These are phyloP conservation scores for Lucifuga dentata DNA, from an alignment of 2,113 vertebrate species.

Conservation along the genomic window DNA sequence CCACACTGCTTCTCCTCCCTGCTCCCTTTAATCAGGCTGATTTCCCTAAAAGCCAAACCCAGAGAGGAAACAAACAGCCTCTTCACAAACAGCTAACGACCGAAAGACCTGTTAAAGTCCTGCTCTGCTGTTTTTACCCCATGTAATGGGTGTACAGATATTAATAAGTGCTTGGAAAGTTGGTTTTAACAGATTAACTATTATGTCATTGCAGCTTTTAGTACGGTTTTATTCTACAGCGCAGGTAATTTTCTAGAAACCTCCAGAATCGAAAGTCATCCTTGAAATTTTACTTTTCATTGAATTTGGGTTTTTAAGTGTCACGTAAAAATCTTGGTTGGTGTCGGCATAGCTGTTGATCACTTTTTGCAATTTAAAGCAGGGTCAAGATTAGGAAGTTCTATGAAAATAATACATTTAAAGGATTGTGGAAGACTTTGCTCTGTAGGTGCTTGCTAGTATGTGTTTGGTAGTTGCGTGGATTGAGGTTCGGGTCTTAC, in stretches of 20 bases:
- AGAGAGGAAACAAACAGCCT: conserved; percentile 26
- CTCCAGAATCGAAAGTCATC: too few relatives aligned
- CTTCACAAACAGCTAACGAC: conserved; percentile 21
- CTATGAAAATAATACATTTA: too few relatives aligned
- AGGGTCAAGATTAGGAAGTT: too few relatives aligned
- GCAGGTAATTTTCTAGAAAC: background rate
- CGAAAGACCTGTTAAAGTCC: background rate
- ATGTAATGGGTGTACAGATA: conserved; percentile 19
- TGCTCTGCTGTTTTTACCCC: background rate
- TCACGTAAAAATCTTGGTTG: too few relatives aligned
- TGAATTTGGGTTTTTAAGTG: too few relatives aligned
- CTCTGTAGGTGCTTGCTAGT: too few relatives aligned
- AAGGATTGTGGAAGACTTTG: too few relatives aligned
- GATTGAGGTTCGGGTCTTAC: conserved; percentile 1
- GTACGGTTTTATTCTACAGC: background rate
- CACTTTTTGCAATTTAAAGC: too few relatives aligned
- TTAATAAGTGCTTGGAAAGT: conserved; percentile 2
- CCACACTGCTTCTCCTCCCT: conserved; percentile 4
- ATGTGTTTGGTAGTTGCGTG: background rate
- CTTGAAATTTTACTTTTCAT: too few relatives aligned
- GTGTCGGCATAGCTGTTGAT: too few relatives aligned
- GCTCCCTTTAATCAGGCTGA: conserved; percentile 47
- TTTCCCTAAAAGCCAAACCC: conserved; percentile 37
- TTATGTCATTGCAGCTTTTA: too few relatives aligned
- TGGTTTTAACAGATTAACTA: background rate